These are phyloP conservation scores for Phyto melanocephala DNA, from an alignment of 2,888 invertebrate genomes.

Conservation along the genomic window DNA sequence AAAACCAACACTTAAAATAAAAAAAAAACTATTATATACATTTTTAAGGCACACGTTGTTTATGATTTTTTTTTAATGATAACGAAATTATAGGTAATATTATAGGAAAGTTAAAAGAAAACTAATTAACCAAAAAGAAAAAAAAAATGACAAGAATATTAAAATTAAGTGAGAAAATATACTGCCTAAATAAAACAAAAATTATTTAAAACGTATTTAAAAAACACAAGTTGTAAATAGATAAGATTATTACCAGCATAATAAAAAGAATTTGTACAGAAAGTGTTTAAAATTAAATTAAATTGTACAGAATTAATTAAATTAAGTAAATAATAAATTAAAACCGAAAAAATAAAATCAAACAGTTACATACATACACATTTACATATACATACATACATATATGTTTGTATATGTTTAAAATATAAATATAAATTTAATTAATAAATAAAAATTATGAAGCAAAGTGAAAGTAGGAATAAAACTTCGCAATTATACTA, in stretches of 20 bases:
- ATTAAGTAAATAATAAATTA: constrained; percentile 29
- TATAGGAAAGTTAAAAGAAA: constrained; percentile 6
- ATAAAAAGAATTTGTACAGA: background rate
- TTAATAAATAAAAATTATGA: constrained; percentile 46
- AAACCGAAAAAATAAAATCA: constrained; percentile 3
- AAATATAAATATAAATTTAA: constrained; percentile 16
- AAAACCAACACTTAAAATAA: constrained; percentile 36
- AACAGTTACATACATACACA: constrained; percentile 14
- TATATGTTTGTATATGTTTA: constrained; percentile 59
- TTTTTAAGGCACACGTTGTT: constrained; percentile 57
- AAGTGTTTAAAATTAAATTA: background rate
- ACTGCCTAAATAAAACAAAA: constrained; percentile 72
- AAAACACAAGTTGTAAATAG: background rate
- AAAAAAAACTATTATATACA: constrained; percentile 44
- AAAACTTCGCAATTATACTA: constrained; percentile 75
- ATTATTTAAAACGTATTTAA: background rate
- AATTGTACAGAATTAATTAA: constrained; percentile 41
- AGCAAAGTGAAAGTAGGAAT: constrained; percentile 75
- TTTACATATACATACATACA: constrained; percentile 19
- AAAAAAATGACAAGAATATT: constrained; percentile 47
- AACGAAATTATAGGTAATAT: constrained; percentile 57
- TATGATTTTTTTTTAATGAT: constrained; percentile 53
- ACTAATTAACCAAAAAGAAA: constrained; percentile 54
- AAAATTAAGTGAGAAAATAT: constrained; percentile 71
- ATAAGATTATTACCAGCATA: background rate